Evolutionary conservation across 2,888 invertebrate species (phyloP).

Genomic region (Azorinus chamasolen): DNA sequence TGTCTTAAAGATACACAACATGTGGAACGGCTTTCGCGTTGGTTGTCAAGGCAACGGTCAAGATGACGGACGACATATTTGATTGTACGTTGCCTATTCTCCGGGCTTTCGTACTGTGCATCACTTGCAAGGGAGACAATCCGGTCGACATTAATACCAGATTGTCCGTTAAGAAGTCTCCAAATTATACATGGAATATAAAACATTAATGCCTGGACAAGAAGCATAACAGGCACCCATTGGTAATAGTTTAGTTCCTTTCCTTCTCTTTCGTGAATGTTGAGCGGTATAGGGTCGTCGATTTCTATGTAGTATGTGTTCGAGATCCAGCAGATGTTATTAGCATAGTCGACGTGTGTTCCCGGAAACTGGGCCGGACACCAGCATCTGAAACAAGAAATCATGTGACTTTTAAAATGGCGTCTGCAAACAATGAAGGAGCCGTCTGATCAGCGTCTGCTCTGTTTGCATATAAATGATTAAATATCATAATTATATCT

Average conservation of each 20-base stretch:
- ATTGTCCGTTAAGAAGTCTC: slow-evolving; percentile 87
- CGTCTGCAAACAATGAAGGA: too few species aligned
- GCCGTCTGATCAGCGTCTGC: too few species aligned
- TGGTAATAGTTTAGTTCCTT: slow-evolving; percentile 85
- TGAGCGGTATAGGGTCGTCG: slow-evolving; percentile 68
- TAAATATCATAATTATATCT: too few species aligned
- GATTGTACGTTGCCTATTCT: slow-evolving; percentile 86
- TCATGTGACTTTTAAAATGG: not conserved
- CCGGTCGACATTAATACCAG: slow-evolving; percentile 87
- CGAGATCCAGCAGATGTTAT: slow-evolving; percentile 88
- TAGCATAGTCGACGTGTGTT: slow-evolving; percentile 87
- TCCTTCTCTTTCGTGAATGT: slow-evolving; percentile 71
- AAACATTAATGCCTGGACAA: slow-evolving; percentile 87
- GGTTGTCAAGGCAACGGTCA: slow-evolving; percentile 87
- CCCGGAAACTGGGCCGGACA: slow-evolving; percentile 87
- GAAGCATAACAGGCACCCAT: slow-evolving; percentile 86
- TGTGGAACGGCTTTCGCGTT: slow-evolving; percentile 81
- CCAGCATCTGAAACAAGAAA: slow-evolving; percentile 81
- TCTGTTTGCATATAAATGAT: too few species aligned
- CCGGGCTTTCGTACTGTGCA: slow-evolving; percentile 87
- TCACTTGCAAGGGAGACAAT: slow-evolving; percentile 85
- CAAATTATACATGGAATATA: slow-evolving; percentile 87
- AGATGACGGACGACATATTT: slow-evolving; percentile 87
- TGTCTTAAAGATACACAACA: slow-evolving; percentile 83
- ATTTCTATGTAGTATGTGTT: slow-evolving; percentile 87